Evolutionary conservation across 53 echinoderm and acorn worm genomes (phyloP).

Genomic region (Stichopus horrens): DNA sequence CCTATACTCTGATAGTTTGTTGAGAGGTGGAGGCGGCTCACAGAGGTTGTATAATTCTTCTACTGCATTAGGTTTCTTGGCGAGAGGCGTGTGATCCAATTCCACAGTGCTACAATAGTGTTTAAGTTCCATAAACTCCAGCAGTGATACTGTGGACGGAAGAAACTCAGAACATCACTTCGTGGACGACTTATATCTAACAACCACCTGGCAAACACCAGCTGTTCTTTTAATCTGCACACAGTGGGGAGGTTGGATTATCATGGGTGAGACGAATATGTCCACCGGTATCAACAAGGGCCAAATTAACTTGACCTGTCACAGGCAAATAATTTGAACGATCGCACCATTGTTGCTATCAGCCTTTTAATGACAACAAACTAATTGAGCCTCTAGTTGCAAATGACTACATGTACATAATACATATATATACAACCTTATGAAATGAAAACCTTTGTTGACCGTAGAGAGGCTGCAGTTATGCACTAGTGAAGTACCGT

Average conservation of each 20-base stretch:
- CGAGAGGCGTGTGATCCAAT: constrained; percentile 30
- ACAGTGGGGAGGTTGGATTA: background rate
- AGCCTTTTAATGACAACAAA: too few relatives aligned
- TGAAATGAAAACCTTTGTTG: too few relatives aligned
- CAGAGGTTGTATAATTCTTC: constrained; percentile 20
- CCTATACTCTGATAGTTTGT: constrained; percentile 16
- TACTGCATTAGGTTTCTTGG: constrained; percentile 4
- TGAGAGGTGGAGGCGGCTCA: constrained; percentile 20
- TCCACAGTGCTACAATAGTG: constrained; percentile 19
- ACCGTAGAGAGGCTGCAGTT: too few relatives aligned
- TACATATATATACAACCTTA: too few relatives aligned
- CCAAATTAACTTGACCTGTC: too few relatives aligned
- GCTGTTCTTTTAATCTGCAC: background rate
- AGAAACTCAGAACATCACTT: constrained; percentile 12
- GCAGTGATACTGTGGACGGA: constrained; percentile 36
- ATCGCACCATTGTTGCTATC: too few relatives aligned
- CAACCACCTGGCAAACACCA: background rate
- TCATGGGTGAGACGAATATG: background rate
- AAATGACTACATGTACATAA: too few relatives aligned
- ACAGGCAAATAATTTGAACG: too few relatives aligned
- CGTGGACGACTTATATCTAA: background rate
- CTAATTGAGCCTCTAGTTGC: too few relatives aligned
- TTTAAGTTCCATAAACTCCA: constrained; percentile 39
- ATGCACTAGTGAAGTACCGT: too few relatives aligned
- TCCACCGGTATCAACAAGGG: too few relatives aligned